Evolutionary conservation across 2,888 invertebrate genomes (phyloP), one percentile per base, ranked within the genome.

Genomic region (Carterocephalus palaemon): DNA sequence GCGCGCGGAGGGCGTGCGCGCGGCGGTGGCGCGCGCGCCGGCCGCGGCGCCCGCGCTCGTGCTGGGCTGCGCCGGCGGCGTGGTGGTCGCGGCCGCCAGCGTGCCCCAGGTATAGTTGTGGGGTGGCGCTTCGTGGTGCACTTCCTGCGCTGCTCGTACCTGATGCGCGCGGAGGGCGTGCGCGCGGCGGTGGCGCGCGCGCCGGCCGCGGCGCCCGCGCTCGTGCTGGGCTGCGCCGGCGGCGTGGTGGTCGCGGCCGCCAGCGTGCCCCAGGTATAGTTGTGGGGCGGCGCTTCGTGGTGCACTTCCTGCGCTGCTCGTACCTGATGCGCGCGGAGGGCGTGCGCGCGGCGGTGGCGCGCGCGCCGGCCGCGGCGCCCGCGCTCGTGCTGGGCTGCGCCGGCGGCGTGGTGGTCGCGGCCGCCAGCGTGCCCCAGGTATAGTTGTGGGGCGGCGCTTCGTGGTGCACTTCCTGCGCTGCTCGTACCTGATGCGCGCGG

Each of bases 291-390:
- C 83, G 88, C 10, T 93, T 90, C 75, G 86, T 92, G 15, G 89
- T 94, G 8, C 92, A 94, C 77, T 93, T 91, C 70, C 77, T 94
- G 28, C 85, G 90, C 34, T 90, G 90, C 55, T 91, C 92, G 0
- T 90, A 90, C 59, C 81, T 91, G 20, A 80, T 92, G 70, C 90
- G 91, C 62, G 82, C 86, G 40, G 84, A 89, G 3, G 89, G 90
- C 0, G 75, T 92, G 53, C 88, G 90, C 53, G 89, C 89, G 60
- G 89, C 91, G 1, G 90, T 91, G 88, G 91, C 2, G 88, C 90
- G 3, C 86, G 80, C 49, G 64, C 57, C 77, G 23, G 89, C 89
- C 55, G 62, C 78, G 2, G 72, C 88, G 39, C 93, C 93, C 1
- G 85, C 91, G 41, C 70, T 93, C 49, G 81, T 93, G 28, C 82